Evolutionary conservation across 2,888 invertebrate genomes (phyloP).

Genomic region (Acronicta psi): DNA sequence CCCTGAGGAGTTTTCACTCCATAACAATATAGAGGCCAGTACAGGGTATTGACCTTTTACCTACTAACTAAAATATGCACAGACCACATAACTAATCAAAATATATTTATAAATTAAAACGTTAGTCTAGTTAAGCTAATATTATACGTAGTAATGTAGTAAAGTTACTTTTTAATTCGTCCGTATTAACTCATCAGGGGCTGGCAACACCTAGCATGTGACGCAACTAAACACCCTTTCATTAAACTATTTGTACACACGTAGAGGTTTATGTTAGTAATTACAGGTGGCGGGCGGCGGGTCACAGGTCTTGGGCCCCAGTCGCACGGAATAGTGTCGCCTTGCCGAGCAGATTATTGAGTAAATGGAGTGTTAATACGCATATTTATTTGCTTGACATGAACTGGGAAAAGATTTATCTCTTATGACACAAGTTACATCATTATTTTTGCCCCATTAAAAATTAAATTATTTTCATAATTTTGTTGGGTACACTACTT

Average conservation of each 20-base stretch:
- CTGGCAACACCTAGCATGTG: slow-evolving; percentile 15
- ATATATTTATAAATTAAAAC: neutral
- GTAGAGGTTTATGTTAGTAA: slow-evolving; percentile 51
- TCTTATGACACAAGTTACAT: too few relatives aligned
- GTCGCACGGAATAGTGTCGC: slow-evolving; percentile 47
- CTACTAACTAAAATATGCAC: neutral
- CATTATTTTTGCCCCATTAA: too few relatives aligned
- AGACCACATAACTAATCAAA: neutral
- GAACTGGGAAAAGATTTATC: too few relatives aligned
- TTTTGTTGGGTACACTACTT: too few relatives aligned
- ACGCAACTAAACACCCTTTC: slow-evolving; percentile 48
- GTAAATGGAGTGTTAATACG: slow-evolving; percentile 19
- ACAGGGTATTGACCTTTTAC: neutral
- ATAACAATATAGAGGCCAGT: neutral
- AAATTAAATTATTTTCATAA: too few relatives aligned
- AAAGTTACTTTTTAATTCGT: slow-evolving; percentile 25
- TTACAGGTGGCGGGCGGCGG: slow-evolving; percentile 41
- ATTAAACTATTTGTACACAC: slow-evolving; percentile 55
- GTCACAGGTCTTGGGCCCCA: slow-evolving; percentile 35
- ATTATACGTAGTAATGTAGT: neutral
- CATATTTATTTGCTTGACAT: neutral
- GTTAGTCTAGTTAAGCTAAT: neutral
- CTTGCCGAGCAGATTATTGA: slow-evolving; percentile 15
- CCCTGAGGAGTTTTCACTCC: neutral
- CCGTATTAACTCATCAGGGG: slow-evolving; percentile 33